Percentiles rank a stretch among this genome's conserved stretches.
Conservation (phyloP, 2,113 vertebrate genomes). For the Zapus hudsonius region DNA sequence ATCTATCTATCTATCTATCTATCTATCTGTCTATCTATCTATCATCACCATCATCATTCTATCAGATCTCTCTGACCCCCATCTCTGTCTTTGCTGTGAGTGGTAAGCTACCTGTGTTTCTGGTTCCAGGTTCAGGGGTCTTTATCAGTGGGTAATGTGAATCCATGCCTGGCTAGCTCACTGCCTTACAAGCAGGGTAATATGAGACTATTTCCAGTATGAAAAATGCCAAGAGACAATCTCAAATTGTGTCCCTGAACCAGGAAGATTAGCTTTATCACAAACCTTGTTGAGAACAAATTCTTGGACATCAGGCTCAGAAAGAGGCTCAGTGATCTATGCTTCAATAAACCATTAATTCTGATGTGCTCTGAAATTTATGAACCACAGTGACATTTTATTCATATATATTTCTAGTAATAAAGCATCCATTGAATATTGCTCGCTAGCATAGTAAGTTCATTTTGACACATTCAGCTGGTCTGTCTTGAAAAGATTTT, state of each 20-base stretch:
- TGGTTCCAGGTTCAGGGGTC: background rate
- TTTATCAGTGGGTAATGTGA: background rate
- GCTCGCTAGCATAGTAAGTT: background rate
- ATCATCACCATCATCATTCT: too few relatives aligned
- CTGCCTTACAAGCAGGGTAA: background rate
- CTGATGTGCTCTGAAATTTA: background rate
- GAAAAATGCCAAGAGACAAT: background rate
- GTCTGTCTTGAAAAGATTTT: background rate
- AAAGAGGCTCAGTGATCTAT: background rate
- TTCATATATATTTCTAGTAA: slow-evolving; percentile 8
- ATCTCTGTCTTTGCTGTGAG: background rate
- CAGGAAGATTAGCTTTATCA: background rate
- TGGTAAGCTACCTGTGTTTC: background rate
- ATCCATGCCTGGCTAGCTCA: background rate
- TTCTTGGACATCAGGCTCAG: background rate
- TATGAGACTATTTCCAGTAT: background rate
- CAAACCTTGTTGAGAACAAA: background rate
- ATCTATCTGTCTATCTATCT: background rate
- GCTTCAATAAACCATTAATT: slow-evolving; percentile 17
- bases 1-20: too few relatives aligned
- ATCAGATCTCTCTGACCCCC: background rate
- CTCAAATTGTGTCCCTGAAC: background rate
- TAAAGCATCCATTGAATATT: background rate
- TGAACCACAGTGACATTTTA: background rate
- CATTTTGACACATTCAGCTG: slow-evolving; percentile 1